Conservation (phyloP, 2,797 vertebrate species). For the Poeciliopsis turneri region DNA sequence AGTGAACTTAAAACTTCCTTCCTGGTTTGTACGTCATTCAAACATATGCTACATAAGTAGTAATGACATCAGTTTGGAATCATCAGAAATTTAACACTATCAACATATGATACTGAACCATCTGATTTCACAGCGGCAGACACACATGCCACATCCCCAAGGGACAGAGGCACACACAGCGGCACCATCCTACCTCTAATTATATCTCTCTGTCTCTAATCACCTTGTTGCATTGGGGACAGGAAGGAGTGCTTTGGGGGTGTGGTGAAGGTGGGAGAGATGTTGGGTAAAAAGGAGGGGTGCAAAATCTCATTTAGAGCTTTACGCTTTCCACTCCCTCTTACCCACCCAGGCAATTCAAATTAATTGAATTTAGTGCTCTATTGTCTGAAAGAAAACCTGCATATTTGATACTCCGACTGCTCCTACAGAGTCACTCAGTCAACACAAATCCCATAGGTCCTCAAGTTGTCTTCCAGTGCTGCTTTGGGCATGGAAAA, state of each 20-base stretch:
- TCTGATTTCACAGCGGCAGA: slow-evolving; percentile 33
- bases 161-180: slow-evolving; percentile 33
- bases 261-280: slow-evolving; percentile 70
- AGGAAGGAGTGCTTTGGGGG: slow-evolving; percentile 72
- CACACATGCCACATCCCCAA: slow-evolving; percentile 45
- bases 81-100: slow-evolving; percentile 22
- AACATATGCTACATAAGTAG: neutral
- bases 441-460: slow-evolving; percentile 48
- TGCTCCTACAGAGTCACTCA: slow-evolving; percentile 53
- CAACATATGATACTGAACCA: slow-evolving; percentile 17
- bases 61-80: slow-evolving; percentile 16
- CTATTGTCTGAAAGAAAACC: slow-evolving; percentile 90
- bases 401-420: slow-evolving; percentile 76
- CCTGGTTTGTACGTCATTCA: neutral
- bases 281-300: slow-evolving; percentile 79
- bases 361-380: slow-evolving; percentile 93
- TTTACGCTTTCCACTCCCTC: slow-evolving; percentile 89
- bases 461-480: slow-evolving; percentile 15
- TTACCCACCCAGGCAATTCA: slow-evolving; percentile 86
- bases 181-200: slow-evolving; percentile 87
- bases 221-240: slow-evolving; percentile 87
- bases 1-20: neutral
- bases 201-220: slow-evolving; percentile 91
- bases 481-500: neutral
- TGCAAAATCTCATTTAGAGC: slow-evolving; percentile 96